Evolutionary conservation across 2,888 invertebrate genomes (phyloP), one percentile per base, ranked within the genome.

Genomic region (Augiades crinisus): DNA sequence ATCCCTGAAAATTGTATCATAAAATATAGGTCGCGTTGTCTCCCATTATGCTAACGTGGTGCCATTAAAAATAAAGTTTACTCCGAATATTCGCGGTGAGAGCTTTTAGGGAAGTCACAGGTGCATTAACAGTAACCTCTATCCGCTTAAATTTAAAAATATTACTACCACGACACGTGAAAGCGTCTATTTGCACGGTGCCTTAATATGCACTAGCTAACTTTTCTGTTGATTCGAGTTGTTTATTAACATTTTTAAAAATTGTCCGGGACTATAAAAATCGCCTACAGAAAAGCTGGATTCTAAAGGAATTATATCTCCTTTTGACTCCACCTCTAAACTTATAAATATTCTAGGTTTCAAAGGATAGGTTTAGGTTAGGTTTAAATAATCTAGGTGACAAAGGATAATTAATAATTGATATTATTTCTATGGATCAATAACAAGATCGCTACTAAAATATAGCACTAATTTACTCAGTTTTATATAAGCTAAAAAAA

Each of bases 21-120:
- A 81, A 83, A 82, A 84, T 73, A 65, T 84, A 81, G 80, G 80
- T 80, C 82, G 72, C 75, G 75, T 72, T 80, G 75, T 75, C 79
- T 78, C 81, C 83, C 85, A 87, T 87, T 86, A 85, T 68, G 72
- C 73, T 75, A 80, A 79, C 82, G 78, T 67, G 61, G 67, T 61
- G 67, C 81, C 86, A 87, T 88, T 87, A 86, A 85, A 84, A 83
- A 84, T 83, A 82, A 84, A 81, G 72, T 81, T 76, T 74, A 70
- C 72, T 67, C 64, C 67, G 76, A 78, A 81, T 79, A 78, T 78
- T 75, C 76, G 72, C 64, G 66, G 68, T 61, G 75, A 79, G 73
- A 70, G 83, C 85, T 84, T 83, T 85, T 81, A 85, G 76, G 67
- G 58, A 70, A 78, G 83, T 75, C 81, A 68, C 88, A 88, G 87